A percentile compares a stretch with the other conserved stretches of the same genome.
Evolutionary conservation across 64 coral and sea anemone genomes (phyloP).

Genomic region (Dendronephthya gigantea): DNA sequence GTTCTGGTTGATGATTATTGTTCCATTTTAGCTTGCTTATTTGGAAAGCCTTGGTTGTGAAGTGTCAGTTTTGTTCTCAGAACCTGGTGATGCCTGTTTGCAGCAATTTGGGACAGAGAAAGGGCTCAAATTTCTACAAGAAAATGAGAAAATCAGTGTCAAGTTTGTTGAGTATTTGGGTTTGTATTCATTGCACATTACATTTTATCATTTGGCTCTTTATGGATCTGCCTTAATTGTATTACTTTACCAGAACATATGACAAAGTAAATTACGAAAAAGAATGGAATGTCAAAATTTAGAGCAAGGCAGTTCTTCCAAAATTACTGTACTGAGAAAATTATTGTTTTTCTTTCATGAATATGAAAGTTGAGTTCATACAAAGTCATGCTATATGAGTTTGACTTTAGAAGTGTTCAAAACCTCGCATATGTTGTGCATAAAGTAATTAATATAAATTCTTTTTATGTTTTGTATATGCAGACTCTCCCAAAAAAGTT

Average conservation of each 20-base stretch:
- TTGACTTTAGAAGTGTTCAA: too few relatives aligned
- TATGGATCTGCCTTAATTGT: not conserved
- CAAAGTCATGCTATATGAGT: too few relatives aligned
- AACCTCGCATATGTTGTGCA: not conserved
- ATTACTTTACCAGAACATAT: too few relatives aligned
- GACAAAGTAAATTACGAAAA: too few relatives aligned
- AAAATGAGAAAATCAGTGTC: not conserved
- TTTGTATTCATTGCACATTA: not conserved
- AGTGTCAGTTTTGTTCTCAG: not conserved
- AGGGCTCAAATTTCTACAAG: not conserved
- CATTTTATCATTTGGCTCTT: not conserved
- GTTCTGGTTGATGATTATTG: too few relatives aligned
- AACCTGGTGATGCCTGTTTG: not conserved
- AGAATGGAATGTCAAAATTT: too few relatives aligned
- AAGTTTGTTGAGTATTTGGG: constrained; percentile 7
- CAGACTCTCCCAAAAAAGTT: not conserved
- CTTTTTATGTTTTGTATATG: not conserved
- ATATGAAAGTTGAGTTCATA: too few relatives aligned
- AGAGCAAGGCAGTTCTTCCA: too few relatives aligned
- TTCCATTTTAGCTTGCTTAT: constrained; percentile 1
- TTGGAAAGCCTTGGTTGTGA: not conserved
- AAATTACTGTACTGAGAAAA: too few relatives aligned
- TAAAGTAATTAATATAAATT: not conserved
- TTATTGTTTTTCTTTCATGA: too few relatives aligned
- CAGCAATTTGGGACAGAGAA: not conserved